Conservation (phyloP, 1,140 invertebrate species). For the Sinella curviseta region DNA sequence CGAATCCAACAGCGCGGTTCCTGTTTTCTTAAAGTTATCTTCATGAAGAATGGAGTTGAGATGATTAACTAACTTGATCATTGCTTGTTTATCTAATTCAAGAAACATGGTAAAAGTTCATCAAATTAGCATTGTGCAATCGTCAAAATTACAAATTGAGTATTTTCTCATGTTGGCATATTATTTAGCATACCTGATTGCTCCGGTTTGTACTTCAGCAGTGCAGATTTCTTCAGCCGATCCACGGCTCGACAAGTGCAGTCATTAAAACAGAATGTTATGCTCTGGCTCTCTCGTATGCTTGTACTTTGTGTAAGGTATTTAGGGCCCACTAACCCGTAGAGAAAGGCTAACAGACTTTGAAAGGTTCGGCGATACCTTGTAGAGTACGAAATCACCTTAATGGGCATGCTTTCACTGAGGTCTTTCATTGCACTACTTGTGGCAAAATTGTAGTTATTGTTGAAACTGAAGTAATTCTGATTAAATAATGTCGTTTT, state of each 20-base stretch:
- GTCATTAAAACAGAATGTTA: slow-evolving; percentile 80
- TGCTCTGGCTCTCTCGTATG: slow-evolving; percentile 72
- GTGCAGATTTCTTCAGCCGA: slow-evolving; percentile 37
- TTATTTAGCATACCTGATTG: slow-evolving; percentile 40
- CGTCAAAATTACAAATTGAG: not conserved
- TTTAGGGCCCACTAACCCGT: slow-evolving; percentile 68
- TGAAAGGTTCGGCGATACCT: slow-evolving; percentile 84
- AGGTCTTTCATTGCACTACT: slow-evolving; percentile 1
- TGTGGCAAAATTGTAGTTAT: not conserved
- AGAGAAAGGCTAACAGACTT: slow-evolving; percentile 78
- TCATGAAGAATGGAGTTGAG: slow-evolving; percentile 37
- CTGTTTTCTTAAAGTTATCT: slow-evolving; percentile 44
- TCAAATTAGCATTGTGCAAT: not conserved
- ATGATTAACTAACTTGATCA: slow-evolving; percentile 38
- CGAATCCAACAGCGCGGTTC: slow-evolving; percentile 69
- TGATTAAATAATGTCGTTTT: slow-evolving; percentile 37
- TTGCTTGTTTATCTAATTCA: slow-evolving; percentile 36
- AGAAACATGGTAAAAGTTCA: slow-evolving; percentile 4
- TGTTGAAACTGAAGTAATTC: slow-evolving; percentile 9
- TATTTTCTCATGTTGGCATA: too few relatives aligned
- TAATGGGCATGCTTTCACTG: slow-evolving; percentile 14
- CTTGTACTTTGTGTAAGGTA: slow-evolving; percentile 57
- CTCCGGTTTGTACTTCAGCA: slow-evolving; percentile 38
- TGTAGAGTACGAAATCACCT: slow-evolving; percentile 70
- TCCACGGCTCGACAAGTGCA: slow-evolving; percentile 77